These are phyloP conservation scores for Embidobia sp. DNA, from an alignment of 2,888 invertebrate species.

Conservation along the genomic window DNA sequence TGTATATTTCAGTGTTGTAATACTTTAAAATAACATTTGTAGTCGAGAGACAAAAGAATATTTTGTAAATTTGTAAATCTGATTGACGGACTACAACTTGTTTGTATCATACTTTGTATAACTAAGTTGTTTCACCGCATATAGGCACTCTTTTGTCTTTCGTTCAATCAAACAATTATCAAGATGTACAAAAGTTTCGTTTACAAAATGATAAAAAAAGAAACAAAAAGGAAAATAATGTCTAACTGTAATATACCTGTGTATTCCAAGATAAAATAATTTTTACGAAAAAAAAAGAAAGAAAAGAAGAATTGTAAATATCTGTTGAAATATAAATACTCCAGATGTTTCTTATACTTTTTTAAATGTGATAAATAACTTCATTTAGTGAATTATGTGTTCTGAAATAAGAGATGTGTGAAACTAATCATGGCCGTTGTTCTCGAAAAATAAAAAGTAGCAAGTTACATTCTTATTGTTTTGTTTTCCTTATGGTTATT, in stretches of 20 bases:
- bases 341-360: slow-evolving; percentile 56
- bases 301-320: slow-evolving; percentile 52
- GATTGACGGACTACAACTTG: slow-evolving; percentile 37
- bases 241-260: slow-evolving; percentile 50
- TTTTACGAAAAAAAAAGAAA: slow-evolving; percentile 43
- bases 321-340: slow-evolving; percentile 57
- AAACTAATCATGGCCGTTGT: background rate
- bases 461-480: no score
- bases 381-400: slow-evolving; percentile 26
- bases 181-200: slow-evolving; percentile 54
- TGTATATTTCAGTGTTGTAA: slow-evolving; percentile 45
- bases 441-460: background rate
- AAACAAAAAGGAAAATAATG: no score
- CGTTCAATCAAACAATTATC: slow-evolving; percentile 30
- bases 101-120: slow-evolving; percentile 35
- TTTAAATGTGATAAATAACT: slow-evolving; percentile 48
- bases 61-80: slow-evolving; percentile 60
- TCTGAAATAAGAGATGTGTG: slow-evolving; percentile 2
- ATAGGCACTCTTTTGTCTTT: slow-evolving; percentile 29
- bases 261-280: slow-evolving; percentile 46
- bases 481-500: background rate
- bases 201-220: slow-evolving; percentile 17
- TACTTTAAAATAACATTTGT: slow-evolving; percentile 28
- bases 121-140: slow-evolving; percentile 31
- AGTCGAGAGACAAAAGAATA: slow-evolving; percentile 48